phyloP scores from a whole-genome alignment of 35 echinoderm and acorn worm genomes.

The Anneissia japonica region DNA sequence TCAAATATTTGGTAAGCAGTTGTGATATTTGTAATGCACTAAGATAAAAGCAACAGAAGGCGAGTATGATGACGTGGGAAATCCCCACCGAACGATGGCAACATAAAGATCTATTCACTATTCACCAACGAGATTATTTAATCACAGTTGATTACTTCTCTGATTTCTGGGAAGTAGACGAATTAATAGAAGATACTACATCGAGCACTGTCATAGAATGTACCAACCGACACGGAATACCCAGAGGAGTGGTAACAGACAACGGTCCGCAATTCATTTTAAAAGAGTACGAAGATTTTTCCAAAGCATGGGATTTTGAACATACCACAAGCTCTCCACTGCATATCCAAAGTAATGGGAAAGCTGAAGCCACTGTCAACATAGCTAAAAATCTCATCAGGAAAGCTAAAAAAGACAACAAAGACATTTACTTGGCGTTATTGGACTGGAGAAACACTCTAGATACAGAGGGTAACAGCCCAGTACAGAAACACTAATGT shows the following conservation, averaged over 20 bases:
- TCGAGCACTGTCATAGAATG: background rate
- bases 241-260: constrained; percentile 51
- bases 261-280: constrained; percentile 51
- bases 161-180: background rate
- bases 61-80: background rate
- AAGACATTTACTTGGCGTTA: constrained; percentile 35
- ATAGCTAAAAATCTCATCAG: constrained; percentile 49
- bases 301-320: constrained; percentile 4
- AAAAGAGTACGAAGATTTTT: constrained; percentile 7
- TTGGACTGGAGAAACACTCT: constrained; percentile 64
- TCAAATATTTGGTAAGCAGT: background rate
- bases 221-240: background rate
- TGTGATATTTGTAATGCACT: background rate
- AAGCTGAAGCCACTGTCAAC: constrained; percentile 27
- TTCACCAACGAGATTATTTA: background rate
- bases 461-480: constrained; percentile 17
- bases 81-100: background rate
- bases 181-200: background rate
- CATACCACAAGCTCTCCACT: constrained; percentile 11
- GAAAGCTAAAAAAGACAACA: constrained; percentile 10
- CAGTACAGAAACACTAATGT: constrained; percentile 48
- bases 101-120: background rate
- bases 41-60: background rate
- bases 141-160: background rate
- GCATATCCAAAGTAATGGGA: background rate